phyloP scores from a whole-genome alignment of 2,797 vertebrate genomes.

The Melanotaenia trifasciata region DNA sequence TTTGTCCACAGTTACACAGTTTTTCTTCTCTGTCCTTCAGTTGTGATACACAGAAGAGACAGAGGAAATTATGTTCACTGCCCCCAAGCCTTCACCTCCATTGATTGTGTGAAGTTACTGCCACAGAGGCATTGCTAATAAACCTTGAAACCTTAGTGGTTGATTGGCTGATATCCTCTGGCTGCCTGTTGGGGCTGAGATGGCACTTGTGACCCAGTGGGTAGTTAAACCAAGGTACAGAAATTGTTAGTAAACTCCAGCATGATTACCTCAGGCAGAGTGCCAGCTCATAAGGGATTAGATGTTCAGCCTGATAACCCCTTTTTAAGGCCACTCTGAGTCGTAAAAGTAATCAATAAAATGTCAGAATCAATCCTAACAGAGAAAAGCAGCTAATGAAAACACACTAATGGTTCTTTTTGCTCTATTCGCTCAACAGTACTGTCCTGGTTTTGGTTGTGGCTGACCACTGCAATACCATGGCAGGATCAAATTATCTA shows the following conservation, averaged over 20 bases:
- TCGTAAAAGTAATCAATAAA: slow-evolving; percentile 32
- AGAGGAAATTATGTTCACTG: slow-evolving; percentile 16
- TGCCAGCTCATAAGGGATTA: slow-evolving; percentile 28
- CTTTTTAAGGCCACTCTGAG: background rate
- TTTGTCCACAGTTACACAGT: background rate
- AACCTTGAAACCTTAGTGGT: slow-evolving; percentile 20
- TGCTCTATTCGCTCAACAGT: background rate
- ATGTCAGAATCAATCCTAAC: slow-evolving; percentile 16
- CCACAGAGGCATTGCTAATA: slow-evolving; percentile 32
- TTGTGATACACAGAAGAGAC: background rate
- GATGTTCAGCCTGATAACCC: slow-evolving; percentile 28
- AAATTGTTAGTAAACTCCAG: slow-evolving; percentile 11
- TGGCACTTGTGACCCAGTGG: slow-evolving; percentile 7
- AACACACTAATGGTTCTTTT: slow-evolving; percentile 7
- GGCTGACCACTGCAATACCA: background rate
- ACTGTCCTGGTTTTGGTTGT: slow-evolving; percentile 1
- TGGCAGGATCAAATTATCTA: slow-evolving; percentile 9
- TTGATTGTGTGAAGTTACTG: slow-evolving; percentile 19
- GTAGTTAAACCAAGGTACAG: slow-evolving; percentile 24
- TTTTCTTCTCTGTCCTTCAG: background rate
- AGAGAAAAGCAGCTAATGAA: slow-evolving; percentile 9
- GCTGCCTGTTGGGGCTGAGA: slow-evolving; percentile 16
- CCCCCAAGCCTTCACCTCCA: slow-evolving; percentile 24
- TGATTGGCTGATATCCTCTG: slow-evolving; percentile 19
- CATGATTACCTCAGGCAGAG: slow-evolving; percentile 14